Conservation (phyloP, 2,888 invertebrate species). For the Acleris emargana region DNA sequence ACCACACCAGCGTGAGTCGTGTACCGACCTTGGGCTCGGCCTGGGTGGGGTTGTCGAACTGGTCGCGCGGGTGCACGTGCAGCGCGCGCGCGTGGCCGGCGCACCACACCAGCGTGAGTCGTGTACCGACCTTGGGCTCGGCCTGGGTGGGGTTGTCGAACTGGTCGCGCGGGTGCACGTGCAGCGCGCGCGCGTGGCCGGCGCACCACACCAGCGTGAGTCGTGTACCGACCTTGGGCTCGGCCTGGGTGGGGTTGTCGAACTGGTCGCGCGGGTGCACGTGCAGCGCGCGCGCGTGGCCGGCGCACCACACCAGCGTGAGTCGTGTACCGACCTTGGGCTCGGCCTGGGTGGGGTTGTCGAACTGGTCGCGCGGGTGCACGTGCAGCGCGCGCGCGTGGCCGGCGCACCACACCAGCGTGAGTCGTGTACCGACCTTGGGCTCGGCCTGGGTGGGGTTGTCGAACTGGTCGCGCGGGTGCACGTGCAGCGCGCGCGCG, state of each 20-base stretch:
- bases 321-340: too few species aligned
- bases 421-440: too few species aligned
- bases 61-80: constrained; percentile 92
- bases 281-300: constrained; percentile 88
- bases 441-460: constrained; percentile 65
- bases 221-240: too few species aligned
- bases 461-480: constrained; percentile 92
- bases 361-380: constrained; percentile 92
- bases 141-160: constrained; percentile 85
- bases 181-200: constrained; percentile 88
- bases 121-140: too few species aligned
- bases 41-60: constrained; percentile 86
- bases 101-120: constrained; percentile 90
- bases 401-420: constrained; percentile 90
- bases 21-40: too few species aligned
- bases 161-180: constrained; percentile 92
- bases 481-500: constrained; percentile 89
- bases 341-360: constrained; percentile 73
- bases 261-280: constrained; percentile 93
- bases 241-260: constrained; percentile 79
- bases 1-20: constrained; percentile 92
- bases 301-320: constrained; percentile 90
- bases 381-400: constrained; percentile 89
- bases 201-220: constrained; percentile 91
- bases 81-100: constrained; percentile 89